Conservation (phyloP, 2,888 invertebrate species). For the Bhutanitis thaidina region DNA sequence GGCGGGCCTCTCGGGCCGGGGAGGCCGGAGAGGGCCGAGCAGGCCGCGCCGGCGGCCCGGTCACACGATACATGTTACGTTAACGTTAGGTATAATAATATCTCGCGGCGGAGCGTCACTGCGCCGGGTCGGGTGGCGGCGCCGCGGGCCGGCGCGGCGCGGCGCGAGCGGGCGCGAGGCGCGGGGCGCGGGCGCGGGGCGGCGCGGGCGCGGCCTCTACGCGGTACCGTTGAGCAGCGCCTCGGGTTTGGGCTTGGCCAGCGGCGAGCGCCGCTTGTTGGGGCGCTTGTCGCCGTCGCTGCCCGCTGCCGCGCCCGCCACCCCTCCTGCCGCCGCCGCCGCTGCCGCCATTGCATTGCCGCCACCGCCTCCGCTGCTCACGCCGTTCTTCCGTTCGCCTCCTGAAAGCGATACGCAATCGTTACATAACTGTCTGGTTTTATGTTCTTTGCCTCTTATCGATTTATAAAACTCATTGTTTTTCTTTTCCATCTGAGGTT, state of each 20-base stretch:
- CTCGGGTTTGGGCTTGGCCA: constrained; percentile 79
- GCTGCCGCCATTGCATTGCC: constrained; percentile 22
- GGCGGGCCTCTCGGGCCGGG: constrained; percentile 4
- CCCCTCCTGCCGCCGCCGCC: constrained; percentile 42
- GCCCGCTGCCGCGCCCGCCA: constrained; percentile 27
- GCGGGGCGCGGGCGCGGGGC: constrained; percentile 15
- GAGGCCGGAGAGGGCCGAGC: too few relatives aligned
- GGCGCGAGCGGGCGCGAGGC: constrained; percentile 46
- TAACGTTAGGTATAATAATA: too few relatives aligned
- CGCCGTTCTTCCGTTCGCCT: constrained; percentile 71
- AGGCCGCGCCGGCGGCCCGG: constrained; percentile 23
- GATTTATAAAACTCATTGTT: too few relatives aligned
- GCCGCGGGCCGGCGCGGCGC: constrained; percentile 20
- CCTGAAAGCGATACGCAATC: not conserved
- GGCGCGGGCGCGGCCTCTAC: constrained; percentile 39
- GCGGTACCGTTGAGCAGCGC: constrained; percentile 84
- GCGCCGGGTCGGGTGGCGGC: constrained; percentile 4
- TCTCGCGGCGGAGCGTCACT: constrained; percentile 15
- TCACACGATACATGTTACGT: not conserved
- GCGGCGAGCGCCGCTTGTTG: constrained; percentile 53
- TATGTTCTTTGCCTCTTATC: too few relatives aligned
- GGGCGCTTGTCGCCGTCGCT: constrained; percentile 25
- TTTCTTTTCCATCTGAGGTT: too few relatives aligned
- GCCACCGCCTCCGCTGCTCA: constrained; percentile 25
- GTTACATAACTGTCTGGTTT: too few relatives aligned